phyloP scores from a whole-genome alignment of 2,888 invertebrate genomes.

The Drosophila borborema region DNA sequence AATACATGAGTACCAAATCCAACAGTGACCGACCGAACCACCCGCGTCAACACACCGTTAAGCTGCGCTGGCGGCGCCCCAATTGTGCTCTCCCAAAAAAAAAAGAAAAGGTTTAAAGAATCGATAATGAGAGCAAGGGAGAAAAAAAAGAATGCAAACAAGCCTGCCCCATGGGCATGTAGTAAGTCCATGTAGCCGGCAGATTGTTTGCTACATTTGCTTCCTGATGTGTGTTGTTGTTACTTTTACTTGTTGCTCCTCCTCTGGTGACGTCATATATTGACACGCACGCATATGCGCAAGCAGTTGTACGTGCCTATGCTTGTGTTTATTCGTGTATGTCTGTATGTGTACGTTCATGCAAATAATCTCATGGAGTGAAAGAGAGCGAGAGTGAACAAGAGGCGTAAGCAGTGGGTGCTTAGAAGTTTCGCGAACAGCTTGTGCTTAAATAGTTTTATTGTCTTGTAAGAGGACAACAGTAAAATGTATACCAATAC shows the following conservation, averaged over 20 bases:
- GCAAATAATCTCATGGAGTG: constrained; percentile 22
- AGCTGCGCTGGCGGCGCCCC: constrained; percentile 28
- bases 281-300: constrained; percentile 16
- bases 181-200: constrained; percentile 18
- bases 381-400: background rate
- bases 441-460: background rate
- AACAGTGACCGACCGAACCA: background rate
- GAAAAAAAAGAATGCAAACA: constrained; percentile 10
- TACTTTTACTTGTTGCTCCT: constrained; percentile 49
- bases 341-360: background rate
- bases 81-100: constrained; percentile 1
- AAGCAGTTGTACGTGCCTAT: background rate
- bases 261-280: constrained; percentile 34
- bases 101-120: constrained; percentile 35
- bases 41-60: constrained; percentile 2
- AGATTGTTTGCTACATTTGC: constrained; percentile 20
- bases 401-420: constrained; percentile 30
- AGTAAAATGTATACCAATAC: background rate
- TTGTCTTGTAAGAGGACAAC: constrained; percentile 5
- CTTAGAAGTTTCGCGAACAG: constrained; percentile 8
- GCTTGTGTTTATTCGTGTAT: background rate
- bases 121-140: constrained; percentile 44
- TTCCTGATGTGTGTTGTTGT: constrained; percentile 35
- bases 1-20: background rate
- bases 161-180: constrained; percentile 2